These are phyloP conservation scores for Trichoplusia ni DNA, from an alignment of 1,140 invertebrate species.

Conservation along the genomic window DNA sequence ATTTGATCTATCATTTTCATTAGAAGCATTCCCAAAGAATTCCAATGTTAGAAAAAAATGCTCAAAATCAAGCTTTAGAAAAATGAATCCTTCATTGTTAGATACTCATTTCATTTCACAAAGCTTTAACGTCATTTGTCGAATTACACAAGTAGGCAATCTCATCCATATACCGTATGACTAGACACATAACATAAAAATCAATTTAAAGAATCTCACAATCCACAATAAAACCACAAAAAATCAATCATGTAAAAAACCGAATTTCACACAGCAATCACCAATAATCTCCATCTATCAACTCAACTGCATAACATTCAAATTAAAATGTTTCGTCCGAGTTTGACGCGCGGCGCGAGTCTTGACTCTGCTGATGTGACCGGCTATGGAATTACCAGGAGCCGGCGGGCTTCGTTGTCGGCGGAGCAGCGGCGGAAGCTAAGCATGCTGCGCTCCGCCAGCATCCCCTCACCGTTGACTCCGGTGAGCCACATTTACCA, in stretches of 20 bases:
- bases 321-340: constrained; percentile 51
- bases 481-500: constrained; percentile 80
- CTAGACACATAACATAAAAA: too few species aligned
- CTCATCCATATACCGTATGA: too few species aligned
- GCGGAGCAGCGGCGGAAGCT: constrained; percentile 69
- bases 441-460: constrained; percentile 62
- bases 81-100: too few species aligned
- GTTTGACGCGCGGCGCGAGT: constrained; percentile 50
- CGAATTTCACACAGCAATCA: constrained; percentile 1
- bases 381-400: constrained; percentile 66
- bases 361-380: constrained; percentile 55
- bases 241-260: not conserved
- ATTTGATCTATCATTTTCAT: too few species aligned
- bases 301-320: not conserved
- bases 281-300: not conserved
- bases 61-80: too few species aligned
- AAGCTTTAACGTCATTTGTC: too few species aligned
- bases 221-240: too few species aligned
- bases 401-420: constrained; percentile 70
- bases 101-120: too few species aligned
- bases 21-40: too few species aligned
- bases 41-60: too few species aligned
- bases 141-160: too few species aligned
- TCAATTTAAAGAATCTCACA: too few species aligned
- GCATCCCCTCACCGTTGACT: constrained; percentile 62